phyloP scores from a whole-genome alignment of 2,797 vertebrate species.

The Ptychobarbus kaznakovi region DNA sequence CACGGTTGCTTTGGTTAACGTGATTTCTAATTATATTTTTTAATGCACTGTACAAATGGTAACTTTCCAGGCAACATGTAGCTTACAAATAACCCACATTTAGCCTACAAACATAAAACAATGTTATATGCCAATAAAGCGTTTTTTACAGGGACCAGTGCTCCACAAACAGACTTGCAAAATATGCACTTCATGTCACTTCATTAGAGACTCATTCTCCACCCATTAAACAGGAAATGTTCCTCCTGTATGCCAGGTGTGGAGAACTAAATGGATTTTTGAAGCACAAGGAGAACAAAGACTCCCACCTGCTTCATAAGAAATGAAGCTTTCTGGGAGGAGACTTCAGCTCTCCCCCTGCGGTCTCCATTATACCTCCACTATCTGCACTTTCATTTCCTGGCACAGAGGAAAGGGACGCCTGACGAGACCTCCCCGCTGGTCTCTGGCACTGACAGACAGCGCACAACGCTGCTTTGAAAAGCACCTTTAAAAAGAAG shows the following conservation, averaged over 20 bases:
- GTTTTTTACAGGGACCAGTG: neutral
- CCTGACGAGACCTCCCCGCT: conserved; percentile 69
- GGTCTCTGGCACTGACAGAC: conserved; percentile 77
- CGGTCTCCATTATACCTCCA: conserved; percentile 83
- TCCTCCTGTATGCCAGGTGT: conserved; percentile 80
- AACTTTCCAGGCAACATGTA: neutral
- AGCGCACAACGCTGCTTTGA: conserved; percentile 75
- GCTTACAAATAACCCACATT: neutral
- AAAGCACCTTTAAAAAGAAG: conserved; percentile 74
- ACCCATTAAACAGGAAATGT: conserved; percentile 68
- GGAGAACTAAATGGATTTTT: conserved; percentile 84
- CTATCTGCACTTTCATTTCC: conserved; percentile 82
- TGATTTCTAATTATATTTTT: neutral
- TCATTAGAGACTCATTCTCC: conserved; percentile 60
- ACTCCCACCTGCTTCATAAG: conserved; percentile 83
- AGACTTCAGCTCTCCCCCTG: conserved; percentile 77
- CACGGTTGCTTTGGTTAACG: neutral
- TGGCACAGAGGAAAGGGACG: conserved; percentile 71
- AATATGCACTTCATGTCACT: conserved; percentile 66
- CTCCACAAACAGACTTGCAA: conserved; percentile 66
- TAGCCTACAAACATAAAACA: neutral
- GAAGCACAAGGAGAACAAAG: conserved; percentile 84
- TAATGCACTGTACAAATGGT: neutral
- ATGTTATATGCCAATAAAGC: neutral
- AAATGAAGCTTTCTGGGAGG: conserved; percentile 81